A percentile compares a stretch with the other conserved stretches of the same genome.
Evolutionary conservation across 2,888 invertebrate genomes (phyloP).

Genomic region (Macaria liturata): DNA sequence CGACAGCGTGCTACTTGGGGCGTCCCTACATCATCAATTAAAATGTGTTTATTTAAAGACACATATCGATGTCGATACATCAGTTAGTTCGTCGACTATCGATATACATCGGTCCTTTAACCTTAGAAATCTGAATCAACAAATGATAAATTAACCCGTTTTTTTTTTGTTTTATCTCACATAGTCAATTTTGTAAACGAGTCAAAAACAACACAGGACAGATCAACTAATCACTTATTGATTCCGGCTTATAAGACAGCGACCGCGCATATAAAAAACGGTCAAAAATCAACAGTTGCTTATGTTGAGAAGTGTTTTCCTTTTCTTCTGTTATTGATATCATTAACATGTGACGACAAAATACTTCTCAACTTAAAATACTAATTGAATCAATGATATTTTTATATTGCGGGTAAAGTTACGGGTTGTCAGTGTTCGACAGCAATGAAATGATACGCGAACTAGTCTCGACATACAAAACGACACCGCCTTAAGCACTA

Average conservation of each 20-base stretch:
- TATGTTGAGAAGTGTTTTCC: too few species aligned
- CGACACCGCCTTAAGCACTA: constrained; percentile 26
- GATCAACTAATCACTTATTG: too few species aligned
- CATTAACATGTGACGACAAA: too few species aligned
- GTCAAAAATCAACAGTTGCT: too few species aligned
- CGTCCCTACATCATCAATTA: constrained; percentile 30
- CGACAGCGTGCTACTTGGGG: constrained; percentile 15
- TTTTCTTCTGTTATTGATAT: too few species aligned
- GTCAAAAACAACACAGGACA: too few species aligned
- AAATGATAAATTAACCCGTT: neutral
- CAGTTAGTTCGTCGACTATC: neutral
- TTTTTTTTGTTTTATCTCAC: neutral
- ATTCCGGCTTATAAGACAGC: too few species aligned
- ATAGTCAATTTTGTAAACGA: too few species aligned
- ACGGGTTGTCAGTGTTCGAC: neutral
- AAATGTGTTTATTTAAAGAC: constrained; percentile 39
- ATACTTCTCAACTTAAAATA: too few species aligned
- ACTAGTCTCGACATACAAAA: constrained; percentile 12
- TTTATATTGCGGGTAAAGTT: neutral
- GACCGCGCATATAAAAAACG: too few species aligned
- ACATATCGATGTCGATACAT: constrained; percentile 28
- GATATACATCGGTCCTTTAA: neutral
- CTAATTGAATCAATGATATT: too few species aligned
- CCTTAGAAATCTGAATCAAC: neutral
- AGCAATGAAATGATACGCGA: constrained; percentile 5